Conservation (phyloP, 2,797 vertebrate species). For the Enteromius paludinosus region DNA sequence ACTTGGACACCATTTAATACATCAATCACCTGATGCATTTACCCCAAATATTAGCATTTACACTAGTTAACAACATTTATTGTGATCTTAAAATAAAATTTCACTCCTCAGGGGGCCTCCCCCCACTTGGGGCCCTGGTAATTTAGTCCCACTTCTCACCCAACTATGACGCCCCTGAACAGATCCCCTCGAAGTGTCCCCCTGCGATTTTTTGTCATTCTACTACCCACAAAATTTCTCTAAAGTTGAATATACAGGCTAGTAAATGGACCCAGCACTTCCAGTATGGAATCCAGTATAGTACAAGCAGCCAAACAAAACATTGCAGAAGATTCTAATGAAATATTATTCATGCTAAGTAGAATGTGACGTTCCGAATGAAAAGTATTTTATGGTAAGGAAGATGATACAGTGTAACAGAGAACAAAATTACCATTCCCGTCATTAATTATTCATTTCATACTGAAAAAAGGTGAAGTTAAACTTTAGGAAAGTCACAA, state of each 20-base stretch:
- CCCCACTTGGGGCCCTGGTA: too few species aligned
- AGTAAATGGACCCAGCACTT: not conserved
- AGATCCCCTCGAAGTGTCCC: not conserved
- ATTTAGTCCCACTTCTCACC: too few species aligned
- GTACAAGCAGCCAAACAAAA: not conserved
- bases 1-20: too few species aligned
- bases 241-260: not conserved
- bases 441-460: conserved; percentile 11
- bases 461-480: not conserved
- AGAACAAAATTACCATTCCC: conserved; percentile 1
- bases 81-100: too few species aligned
- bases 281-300: not conserved
- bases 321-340: not conserved
- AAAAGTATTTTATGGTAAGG: not conserved
- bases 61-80: too few species aligned
- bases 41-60: too few species aligned
- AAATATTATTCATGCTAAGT: not conserved
- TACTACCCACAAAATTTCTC: not conserved
- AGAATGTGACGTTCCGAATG: not conserved
- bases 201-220: not conserved
- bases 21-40: too few species aligned
- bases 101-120: too few species aligned
- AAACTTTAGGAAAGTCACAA: conserved; percentile 1
- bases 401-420: not conserved
- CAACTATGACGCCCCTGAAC: too few species aligned